These are phyloP conservation scores for Burhinus bistriatus DNA, from an alignment of 2,113 vertebrate species.

Conservation along the genomic window DNA sequence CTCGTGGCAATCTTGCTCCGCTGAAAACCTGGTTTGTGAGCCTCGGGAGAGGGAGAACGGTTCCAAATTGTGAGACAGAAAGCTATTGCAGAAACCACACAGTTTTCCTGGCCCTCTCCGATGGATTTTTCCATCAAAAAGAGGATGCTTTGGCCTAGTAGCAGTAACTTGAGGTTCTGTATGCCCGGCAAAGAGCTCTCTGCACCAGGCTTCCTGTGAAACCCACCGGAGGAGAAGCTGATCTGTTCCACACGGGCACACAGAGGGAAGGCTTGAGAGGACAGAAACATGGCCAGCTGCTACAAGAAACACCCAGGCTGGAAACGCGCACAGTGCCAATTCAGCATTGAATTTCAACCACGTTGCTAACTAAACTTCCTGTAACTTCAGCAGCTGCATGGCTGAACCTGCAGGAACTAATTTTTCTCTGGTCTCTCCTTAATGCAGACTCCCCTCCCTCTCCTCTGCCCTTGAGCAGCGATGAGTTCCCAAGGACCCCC, in stretches of 20 bases:
- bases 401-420: neutral
- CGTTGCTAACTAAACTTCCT: neutral
- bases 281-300: neutral
- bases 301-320: neutral
- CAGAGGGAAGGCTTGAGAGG: fast-evolving
- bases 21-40: neutral
- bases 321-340: neutral
- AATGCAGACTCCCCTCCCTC: neutral
- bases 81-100: constrained; percentile 8
- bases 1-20: fast-evolving
- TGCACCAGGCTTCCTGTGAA: neutral
- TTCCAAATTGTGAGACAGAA: neutral
- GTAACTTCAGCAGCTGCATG: neutral
- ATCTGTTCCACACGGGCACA: neutral
- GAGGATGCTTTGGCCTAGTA: neutral
- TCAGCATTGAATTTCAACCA: neutral
- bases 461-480: fast-evolving
- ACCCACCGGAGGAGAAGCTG: neutral
- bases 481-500: neutral
- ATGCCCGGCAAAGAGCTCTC: neutral
- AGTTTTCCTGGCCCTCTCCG: neutral
- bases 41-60: neutral
- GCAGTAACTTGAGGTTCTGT: neutral
- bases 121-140: constrained; percentile 14
- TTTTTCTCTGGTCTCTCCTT: neutral